Evolutionary conservation across 1,140 invertebrate genomes (phyloP).

Genomic region (Diprion similis): DNA sequence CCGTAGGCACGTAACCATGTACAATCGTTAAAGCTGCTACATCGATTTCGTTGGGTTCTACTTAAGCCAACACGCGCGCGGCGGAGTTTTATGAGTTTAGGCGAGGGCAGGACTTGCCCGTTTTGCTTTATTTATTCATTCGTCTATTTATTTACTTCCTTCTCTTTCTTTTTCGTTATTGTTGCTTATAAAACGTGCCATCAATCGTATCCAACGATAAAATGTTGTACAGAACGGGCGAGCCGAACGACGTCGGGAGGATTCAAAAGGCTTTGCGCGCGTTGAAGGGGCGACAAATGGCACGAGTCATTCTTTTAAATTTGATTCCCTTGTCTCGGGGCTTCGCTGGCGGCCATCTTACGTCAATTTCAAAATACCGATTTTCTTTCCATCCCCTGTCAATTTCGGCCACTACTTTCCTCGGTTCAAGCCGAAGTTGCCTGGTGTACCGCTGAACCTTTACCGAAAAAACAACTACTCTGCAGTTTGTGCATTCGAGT

Average conservation of each 20-base stretch:
- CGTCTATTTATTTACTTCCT: background rate
- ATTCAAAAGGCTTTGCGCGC: constrained; percentile 58
- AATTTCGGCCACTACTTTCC: too few species aligned
- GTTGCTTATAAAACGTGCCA: background rate
- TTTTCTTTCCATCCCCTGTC: background rate
- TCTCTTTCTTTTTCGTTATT: too few species aligned
- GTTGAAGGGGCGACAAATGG: constrained; percentile 43
- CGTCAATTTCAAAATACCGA: background rate
- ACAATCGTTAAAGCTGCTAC: background rate
- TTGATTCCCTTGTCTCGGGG: constrained; percentile 42
- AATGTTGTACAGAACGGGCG: background rate
- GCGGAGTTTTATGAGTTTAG: background rate
- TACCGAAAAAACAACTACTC: too few species aligned
- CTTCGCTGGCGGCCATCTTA: background rate
- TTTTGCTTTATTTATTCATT: background rate
- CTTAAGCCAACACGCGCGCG: background rate
- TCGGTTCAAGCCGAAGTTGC: too few species aligned
- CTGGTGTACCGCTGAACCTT: too few species aligned
- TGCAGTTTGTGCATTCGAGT: too few species aligned
- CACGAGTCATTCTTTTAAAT: constrained; percentile 60
- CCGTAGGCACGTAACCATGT: too few species aligned
- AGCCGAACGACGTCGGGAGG: constrained; percentile 12
- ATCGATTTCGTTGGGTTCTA: background rate
- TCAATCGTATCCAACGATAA: background rate
- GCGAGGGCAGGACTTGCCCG: background rate